Evolutionary conservation across 2,888 invertebrate species (phyloP), one percentile per base, ranked within the genome.

Genomic region (Pteria penguin): DNA sequence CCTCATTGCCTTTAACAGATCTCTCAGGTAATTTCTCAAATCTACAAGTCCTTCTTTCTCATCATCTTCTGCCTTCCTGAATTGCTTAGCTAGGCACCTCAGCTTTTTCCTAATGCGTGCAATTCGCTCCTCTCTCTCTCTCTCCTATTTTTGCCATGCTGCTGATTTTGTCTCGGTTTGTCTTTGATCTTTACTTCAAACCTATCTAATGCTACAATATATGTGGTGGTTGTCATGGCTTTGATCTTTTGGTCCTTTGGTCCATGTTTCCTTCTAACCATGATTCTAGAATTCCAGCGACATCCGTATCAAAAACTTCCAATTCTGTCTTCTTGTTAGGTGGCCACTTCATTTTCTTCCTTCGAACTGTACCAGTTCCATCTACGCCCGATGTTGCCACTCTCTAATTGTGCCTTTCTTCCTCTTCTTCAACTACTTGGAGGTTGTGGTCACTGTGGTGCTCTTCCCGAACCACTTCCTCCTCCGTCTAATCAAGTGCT

Each of bases 401-500:
- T 8, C 14, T 26, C 8, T 26, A 26, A 36, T 24, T 18, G 45
- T 65, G 65, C 11, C 55, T 65, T 8, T 36, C 55, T 60, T 69
- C 36, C 33, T 69, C 69, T 26, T 36, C 60, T 33, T 26, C 33
- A 60, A 33, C 33, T 60, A 69, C 33, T 14, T 69, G 69, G 58
- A 58, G 26, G 58, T 60, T 69, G 69, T 60, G 60, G 65, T 72
- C 57, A 36, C 65, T 65, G 14, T 57, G 65, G 72, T 63, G 57
- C 58, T 32, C 32, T 32, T 58, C 62, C 71, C 52, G 76, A 45
- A 60, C 67, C 63, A 68, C 63, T 26, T 76, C 76, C 68, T 72
- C 72, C 76, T 76, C 73, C 68, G 73, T 73, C 67, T 73, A 67
- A 73, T 33, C 60, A 67, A 54, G 73, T 60, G 61, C 54, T 62